A percentile compares a stretch with the other conserved stretches of the same genome.
Evolutionary conservation across 2,113 vertebrate genomes (phyloP).

Genomic region (Amphilophus citrinellus): DNA sequence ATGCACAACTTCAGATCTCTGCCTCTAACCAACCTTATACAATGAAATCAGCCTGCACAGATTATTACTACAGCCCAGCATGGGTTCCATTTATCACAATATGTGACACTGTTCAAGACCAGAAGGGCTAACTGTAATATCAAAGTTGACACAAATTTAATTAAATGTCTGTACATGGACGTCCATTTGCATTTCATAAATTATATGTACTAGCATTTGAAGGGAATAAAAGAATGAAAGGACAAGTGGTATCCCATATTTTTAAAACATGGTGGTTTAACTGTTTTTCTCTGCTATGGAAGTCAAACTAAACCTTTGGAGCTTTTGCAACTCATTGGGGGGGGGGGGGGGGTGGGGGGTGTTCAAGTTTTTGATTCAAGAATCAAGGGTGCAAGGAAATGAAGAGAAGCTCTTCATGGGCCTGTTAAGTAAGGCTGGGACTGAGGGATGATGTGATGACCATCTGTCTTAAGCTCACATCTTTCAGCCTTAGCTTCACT

Average conservation of each 20-base stretch:
- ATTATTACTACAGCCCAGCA: conserved; percentile 48
- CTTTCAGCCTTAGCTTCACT: not conserved
- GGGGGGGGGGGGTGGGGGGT: too few relatives aligned
- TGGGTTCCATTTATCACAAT: conserved; percentile 58
- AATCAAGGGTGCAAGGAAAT: not conserved
- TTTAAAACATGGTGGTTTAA: not conserved
- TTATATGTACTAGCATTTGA: conserved; percentile 28
- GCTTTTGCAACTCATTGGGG: not conserved
- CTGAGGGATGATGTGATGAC: not conserved
- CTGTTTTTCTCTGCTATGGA: not conserved
- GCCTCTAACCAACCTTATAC: not conserved
- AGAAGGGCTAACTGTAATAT: conserved; percentile 54
- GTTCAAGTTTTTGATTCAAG: not conserved
- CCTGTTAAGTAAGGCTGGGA: not conserved
- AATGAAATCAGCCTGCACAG: conserved; percentile 16
- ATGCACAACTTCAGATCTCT: not conserved
- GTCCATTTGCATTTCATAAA: conserved; percentile 54
- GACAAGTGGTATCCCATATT: not conserved
- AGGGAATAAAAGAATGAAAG: conserved; percentile 24
- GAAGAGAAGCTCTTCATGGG: not conserved
- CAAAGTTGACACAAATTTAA: conserved; percentile 68
- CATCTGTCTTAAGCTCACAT: not conserved
- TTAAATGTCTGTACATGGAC: conserved; percentile 57
- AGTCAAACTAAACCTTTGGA: not conserved
- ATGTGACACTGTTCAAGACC: conserved; percentile 58